Conservation (phyloP, 37 sponge, comb jelly and placozoan genomes). For the Axinella damicornis region DNA sequence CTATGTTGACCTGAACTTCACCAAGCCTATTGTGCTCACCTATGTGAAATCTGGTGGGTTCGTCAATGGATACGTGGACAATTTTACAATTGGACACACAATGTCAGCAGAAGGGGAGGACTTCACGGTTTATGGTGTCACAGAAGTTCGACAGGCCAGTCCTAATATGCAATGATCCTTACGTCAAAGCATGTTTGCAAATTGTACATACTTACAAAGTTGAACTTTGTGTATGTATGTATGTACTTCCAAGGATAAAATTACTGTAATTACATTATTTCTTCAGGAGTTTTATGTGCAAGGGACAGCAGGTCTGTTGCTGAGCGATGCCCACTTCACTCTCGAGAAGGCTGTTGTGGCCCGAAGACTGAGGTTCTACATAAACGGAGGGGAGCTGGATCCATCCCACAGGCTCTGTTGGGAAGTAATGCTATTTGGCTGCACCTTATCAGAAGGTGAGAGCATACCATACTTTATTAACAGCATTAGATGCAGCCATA, state of each 20-base stretch:
- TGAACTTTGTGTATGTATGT: too few relatives aligned
- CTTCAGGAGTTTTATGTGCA: too few relatives aligned
- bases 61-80: conserved; percentile 11
- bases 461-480: neutral
- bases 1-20: conserved; percentile 36
- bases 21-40: conserved; percentile 32
- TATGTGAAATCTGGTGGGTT: conserved; percentile 16
- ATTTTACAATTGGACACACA: conserved; percentile 20
- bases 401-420: conserved; percentile 16
- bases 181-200: too few relatives aligned
- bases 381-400: conserved; percentile 4
- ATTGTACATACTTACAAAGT: too few relatives aligned
- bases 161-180: neutral
- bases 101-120: neutral
- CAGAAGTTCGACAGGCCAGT: neutral
- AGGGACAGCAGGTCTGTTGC: too few relatives aligned
- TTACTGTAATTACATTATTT: too few relatives aligned
- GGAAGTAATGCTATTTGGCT: conserved; percentile 22
- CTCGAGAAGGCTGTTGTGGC: conserved; percentile 31
- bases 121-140: conserved; percentile 38
- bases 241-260: too few relatives aligned
- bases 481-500: too few relatives aligned
- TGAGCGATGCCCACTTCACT: conserved; percentile 16
- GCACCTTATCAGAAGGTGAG: conserved; percentile 19
- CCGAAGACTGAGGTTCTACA: conserved; percentile 5